phyloP scores from a whole-genome alignment of 2,888 invertebrate genomes.

The Agriopis leucophaearia region DNA sequence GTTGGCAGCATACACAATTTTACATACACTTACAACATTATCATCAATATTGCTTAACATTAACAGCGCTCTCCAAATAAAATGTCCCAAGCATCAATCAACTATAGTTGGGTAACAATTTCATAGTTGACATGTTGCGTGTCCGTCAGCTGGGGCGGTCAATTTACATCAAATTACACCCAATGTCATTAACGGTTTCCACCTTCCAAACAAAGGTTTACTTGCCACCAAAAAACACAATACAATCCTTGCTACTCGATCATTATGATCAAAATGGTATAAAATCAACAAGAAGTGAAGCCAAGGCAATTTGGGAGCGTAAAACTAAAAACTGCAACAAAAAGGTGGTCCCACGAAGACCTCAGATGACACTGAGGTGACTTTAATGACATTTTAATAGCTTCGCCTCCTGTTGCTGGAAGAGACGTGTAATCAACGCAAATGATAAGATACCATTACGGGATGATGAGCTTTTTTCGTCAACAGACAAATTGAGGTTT shows the following conservation, averaged over 20 bases:
- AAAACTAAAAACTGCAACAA: conserved; percentile 81
- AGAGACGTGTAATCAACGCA: conserved; percentile 79
- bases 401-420: conserved; percentile 77
- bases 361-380: conserved; percentile 81
- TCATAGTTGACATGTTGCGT: conserved; percentile 85
- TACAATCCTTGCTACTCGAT: conserved; percentile 50
- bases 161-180: conserved; percentile 84
- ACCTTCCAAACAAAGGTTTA: conserved; percentile 59
- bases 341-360: conserved; percentile 74
- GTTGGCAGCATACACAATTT: background rate
- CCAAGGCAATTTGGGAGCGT: conserved; percentile 53
- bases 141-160: conserved; percentile 70
- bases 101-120: conserved; percentile 79
- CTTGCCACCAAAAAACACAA: conserved; percentile 41
- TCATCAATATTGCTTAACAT: background rate
- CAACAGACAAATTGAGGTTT: conserved; percentile 67
- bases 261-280: conserved; percentile 61
- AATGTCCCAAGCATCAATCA: conserved; percentile 71
- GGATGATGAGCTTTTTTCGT: conserved; percentile 68
- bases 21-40: background rate
- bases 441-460: conserved; percentile 77
- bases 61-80: conserved; percentile 15
- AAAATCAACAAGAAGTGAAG: conserved; percentile 39
- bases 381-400: conserved; percentile 86
- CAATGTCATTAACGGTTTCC: conserved; percentile 77